phyloP scores from a whole-genome alignment of 2,797 vertebrate genomes.

The Galagoides demidoff region DNA sequence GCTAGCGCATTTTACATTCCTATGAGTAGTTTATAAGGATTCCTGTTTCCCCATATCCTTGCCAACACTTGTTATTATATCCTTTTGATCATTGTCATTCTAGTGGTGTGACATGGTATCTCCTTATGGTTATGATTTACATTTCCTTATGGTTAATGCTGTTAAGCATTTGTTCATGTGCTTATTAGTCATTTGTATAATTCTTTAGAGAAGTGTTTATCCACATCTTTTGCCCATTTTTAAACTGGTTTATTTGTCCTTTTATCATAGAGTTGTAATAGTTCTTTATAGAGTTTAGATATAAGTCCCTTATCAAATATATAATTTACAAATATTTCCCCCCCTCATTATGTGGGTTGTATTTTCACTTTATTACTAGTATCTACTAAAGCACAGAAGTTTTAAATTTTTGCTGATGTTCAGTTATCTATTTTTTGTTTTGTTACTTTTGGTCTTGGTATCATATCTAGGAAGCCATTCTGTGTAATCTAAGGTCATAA shows the following conservation, averaged over 20 bases:
- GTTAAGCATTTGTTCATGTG: not conserved
- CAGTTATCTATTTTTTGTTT: constrained; percentile 10
- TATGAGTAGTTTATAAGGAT: not conserved
- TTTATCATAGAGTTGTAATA: not conserved
- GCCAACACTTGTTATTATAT: not conserved
- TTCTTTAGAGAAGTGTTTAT: not conserved
- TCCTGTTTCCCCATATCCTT: not conserved
- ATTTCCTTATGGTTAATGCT: constrained; percentile 3
- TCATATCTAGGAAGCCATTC: not conserved
- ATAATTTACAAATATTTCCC: constrained; percentile 19
- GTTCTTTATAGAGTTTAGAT: not conserved
- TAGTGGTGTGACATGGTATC: not conserved
- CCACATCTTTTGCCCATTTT: not conserved
- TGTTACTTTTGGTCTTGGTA: not conserved
- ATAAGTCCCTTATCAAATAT: not conserved
- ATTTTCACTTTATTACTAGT: constrained; percentile 27
- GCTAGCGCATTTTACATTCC: not conserved
- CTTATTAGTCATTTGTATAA: not conserved
- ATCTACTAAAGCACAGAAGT: not conserved
- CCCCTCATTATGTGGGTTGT: not conserved
- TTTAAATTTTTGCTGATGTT: constrained; percentile 29
- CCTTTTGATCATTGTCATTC: not conserved
- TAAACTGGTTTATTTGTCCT: not conserved
- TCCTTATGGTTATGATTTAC: not conserved
- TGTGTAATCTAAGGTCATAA: not conserved